Evolutionary conservation across 2,113 vertebrate species (phyloP).

Genomic region (Ochotona princeps): DNA sequence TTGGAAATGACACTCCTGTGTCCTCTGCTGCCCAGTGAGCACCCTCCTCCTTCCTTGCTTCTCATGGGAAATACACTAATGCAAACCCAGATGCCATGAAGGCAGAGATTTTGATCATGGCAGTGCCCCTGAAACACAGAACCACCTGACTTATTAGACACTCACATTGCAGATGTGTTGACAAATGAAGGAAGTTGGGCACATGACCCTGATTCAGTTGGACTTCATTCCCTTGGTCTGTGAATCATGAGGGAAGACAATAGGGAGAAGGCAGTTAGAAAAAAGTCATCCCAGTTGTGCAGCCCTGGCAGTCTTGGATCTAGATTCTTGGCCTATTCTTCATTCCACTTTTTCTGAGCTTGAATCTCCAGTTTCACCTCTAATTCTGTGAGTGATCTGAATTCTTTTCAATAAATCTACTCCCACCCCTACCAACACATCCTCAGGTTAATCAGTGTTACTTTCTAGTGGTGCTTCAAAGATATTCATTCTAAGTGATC

Average conservation of each 20-base stretch:
- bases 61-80: neutral
- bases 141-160: neutral
- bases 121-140: neutral
- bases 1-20: neutral
- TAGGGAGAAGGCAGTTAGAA: neutral
- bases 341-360: no score
- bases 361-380: neutral
- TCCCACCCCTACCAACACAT: no score
- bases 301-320: neutral
- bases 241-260: neutral
- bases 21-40: neutral
- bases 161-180: neutral
- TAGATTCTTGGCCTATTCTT: neutral
- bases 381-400: neutral
- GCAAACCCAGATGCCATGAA: neutral
- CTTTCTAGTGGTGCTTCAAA: conserved; percentile 6
- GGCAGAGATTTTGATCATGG: neutral
- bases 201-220: neutral
- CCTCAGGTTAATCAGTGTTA: neutral
- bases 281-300: neutral
- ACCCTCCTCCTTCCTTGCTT: neutral
- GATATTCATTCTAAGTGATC: neutral
- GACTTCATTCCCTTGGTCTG: neutral
- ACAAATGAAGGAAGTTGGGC: neutral
- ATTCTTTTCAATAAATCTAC: neutral